Evolutionary conservation across 2,888 invertebrate genomes (phyloP).

Genomic region (Empis livida): DNA sequence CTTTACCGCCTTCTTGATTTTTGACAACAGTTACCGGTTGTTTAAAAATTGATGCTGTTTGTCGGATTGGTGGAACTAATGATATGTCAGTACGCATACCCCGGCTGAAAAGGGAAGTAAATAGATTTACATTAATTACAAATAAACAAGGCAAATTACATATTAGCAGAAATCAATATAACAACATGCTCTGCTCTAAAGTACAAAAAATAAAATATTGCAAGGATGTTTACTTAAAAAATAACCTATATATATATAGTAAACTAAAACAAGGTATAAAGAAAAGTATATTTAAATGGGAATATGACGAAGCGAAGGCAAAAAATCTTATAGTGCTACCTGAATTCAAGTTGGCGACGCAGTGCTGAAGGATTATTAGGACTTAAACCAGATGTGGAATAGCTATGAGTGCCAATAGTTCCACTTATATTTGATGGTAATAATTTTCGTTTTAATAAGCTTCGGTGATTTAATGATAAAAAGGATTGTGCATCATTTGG

Average conservation of each 20-base stretch:
- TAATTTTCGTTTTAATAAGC: conserved; percentile 34
- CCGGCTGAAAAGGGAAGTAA: conserved; percentile 40
- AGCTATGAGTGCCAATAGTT: conserved; percentile 14
- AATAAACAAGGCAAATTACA: conserved; percentile 7
- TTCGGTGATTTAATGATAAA: conserved; percentile 28
- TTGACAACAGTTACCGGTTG: conserved; percentile 95
- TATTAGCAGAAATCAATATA: conserved; percentile 10
- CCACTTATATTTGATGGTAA: conserved; percentile 13
- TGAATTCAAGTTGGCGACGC: conserved; percentile 48
- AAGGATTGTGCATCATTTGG: conserved; percentile 38
- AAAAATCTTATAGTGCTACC: conserved; percentile 35
- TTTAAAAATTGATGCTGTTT: conserved; percentile 97
- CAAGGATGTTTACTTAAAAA: too few species aligned
- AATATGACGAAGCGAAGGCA: conserved; percentile 12
- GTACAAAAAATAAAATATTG: conserved; percentile 2
- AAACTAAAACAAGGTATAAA: conserved; percentile 9
- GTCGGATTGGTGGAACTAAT: conserved; percentile 85
- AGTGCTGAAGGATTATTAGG: conserved; percentile 28
- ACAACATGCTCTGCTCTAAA: conserved; percentile 5
- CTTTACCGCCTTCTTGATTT: conserved; percentile 81
- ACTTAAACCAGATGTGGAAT: conserved; percentile 15
- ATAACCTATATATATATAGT: too few species aligned
- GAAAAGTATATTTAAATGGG: conserved; percentile 16
- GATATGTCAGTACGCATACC: conserved; percentile 78
- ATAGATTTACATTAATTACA: not conserved